Percentiles rank a stretch among this genome's conserved stretches.
These are phyloP conservation scores for Tupiocoris notatus DNA, from an alignment of 2,888 invertebrate species.

Conservation along the genomic window DNA sequence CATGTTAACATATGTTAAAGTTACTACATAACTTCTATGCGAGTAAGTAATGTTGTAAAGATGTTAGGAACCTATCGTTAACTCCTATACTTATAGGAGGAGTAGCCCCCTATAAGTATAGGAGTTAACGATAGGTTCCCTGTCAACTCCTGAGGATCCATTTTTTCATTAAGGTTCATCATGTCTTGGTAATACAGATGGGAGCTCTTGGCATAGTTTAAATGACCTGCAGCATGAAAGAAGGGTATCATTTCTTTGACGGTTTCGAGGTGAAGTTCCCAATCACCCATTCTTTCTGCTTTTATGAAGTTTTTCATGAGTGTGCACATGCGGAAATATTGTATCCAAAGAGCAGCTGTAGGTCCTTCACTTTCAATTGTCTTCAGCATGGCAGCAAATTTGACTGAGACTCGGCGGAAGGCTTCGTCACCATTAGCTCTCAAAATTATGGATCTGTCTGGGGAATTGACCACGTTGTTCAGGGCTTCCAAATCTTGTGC, in stretches of 20 bases:
- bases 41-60: too few relatives aligned
- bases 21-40: too few relatives aligned
- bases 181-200: too few relatives aligned
- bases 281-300: constrained; percentile 36
- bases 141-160: too few relatives aligned
- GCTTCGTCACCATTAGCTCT: background rate
- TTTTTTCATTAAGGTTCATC: too few relatives aligned
- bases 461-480: constrained; percentile 2
- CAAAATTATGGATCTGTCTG: constrained; percentile 6
- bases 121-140: too few relatives aligned
- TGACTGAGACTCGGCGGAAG: background rate
- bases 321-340: constrained; percentile 30
- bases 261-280: background rate
- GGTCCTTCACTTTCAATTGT: constrained; percentile 17
- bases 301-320: constrained; percentile 36
- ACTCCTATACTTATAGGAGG: too few relatives aligned
- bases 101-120: too few relatives aligned
- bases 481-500: constrained; percentile 7
- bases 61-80: too few relatives aligned
- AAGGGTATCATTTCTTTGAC: background rate
- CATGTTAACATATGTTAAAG: too few relatives aligned
- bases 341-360: constrained; percentile 32
- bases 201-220: background rate
- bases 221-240: constrained; percentile 10
- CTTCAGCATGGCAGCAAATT: too few relatives aligned